Conservation (phyloP, 2,113 vertebrate genomes). For the Epinephelus moara region DNA sequence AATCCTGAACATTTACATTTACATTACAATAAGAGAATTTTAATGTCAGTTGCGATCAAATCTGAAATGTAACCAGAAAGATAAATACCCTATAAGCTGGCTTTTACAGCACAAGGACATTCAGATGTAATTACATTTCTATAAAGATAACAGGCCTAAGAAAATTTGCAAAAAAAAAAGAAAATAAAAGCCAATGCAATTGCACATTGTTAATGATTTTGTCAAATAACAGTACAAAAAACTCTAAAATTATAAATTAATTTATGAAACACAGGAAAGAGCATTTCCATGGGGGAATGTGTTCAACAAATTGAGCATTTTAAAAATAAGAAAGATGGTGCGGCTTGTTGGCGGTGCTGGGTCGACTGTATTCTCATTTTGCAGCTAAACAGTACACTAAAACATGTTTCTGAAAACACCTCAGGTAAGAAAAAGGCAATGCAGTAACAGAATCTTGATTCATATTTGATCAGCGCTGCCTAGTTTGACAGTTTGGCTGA, state of each 20-base stretch:
- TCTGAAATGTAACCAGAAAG: slow-evolving; percentile 31
- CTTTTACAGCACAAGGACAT: slow-evolving; percentile 20
- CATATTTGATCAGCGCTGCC: too few species aligned
- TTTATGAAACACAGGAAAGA: slow-evolving; percentile 69
- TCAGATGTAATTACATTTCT: not conserved
- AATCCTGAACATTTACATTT: slow-evolving; percentile 20
- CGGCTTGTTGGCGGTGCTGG: too few species aligned
- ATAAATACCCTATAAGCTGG: slow-evolving; percentile 32
- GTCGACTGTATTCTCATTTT: too few species aligned
- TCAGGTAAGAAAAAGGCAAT: too few species aligned
- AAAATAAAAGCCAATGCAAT: not conserved
- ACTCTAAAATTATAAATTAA: slow-evolving; percentile 70
- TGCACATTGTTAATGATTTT: not conserved
- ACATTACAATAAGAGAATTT: slow-evolving; percentile 42
- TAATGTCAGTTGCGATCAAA: slow-evolving; percentile 21
- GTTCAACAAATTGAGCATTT: slow-evolving; percentile 2
- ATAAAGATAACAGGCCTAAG: slow-evolving; percentile 25
- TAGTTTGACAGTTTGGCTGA: too few species aligned
- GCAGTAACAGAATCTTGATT: too few species aligned
- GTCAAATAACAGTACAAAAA: slow-evolving; percentile 47
- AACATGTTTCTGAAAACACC: too few species aligned
- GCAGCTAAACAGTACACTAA: too few species aligned
- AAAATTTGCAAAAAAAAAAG: slow-evolving; percentile 8
- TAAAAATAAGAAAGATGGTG: too few species aligned
- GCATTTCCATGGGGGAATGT: slow-evolving; percentile 43